phyloP scores from a whole-genome alignment of 2,797 vertebrate species.

The Neosalanx taihuensis region DNA sequence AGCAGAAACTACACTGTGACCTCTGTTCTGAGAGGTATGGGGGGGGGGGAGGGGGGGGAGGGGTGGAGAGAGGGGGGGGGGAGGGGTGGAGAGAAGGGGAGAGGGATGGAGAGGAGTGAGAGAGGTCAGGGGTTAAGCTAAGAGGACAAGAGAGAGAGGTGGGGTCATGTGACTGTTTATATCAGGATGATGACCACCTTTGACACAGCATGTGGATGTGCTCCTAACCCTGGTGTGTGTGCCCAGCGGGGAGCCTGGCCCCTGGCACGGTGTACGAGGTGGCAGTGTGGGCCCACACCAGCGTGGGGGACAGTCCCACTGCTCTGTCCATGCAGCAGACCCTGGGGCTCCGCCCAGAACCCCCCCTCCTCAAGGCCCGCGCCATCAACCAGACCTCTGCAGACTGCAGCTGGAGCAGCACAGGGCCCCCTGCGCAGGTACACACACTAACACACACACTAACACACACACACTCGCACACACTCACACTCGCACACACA shows the following conservation, averaged over 20 bases:
- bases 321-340: conserved; percentile 82
- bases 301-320: conserved; percentile 88
- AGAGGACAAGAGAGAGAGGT: too few species aligned
- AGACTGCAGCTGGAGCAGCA: conserved; percentile 85
- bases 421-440: conserved; percentile 73
- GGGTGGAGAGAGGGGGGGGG: too few species aligned
- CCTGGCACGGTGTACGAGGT: conserved; percentile 90
- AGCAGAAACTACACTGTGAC: conserved; percentile 77
- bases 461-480: neutral
- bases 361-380: conserved; percentile 85
- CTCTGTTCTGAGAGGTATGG: conserved; percentile 77
- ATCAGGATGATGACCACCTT: too few species aligned
- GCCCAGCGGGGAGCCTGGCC: conserved; percentile 84
- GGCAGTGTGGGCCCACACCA: conserved; percentile 90
- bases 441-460: neutral
- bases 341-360: conserved; percentile 72
- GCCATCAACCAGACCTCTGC: conserved; percentile 92
- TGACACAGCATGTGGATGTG: neutral
- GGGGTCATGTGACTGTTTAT: too few species aligned
- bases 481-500: neutral
- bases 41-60: too few species aligned
- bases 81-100: too few species aligned
- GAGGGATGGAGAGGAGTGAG: too few species aligned
- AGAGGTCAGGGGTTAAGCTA: too few species aligned
- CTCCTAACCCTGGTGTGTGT: neutral